A percentile compares a stretch with the other conserved stretches of the same genome.
Conservation (phyloP, 2,888 invertebrate genomes). For the Steromphala cineraria region DNA sequence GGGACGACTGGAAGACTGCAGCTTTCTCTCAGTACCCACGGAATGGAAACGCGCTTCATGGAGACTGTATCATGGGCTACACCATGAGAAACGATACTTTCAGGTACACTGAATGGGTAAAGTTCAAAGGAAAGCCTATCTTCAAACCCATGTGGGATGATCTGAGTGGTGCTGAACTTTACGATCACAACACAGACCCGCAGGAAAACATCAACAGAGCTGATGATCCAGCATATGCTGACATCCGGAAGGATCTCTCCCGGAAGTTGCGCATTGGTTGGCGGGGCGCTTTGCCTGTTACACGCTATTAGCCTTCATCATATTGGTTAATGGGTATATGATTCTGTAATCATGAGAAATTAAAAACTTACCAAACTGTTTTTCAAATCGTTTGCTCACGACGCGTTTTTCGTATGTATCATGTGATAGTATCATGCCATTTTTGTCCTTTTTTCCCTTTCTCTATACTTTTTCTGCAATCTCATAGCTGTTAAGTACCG, state of each 20-base stretch:
- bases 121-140: slow-evolving; percentile 29
- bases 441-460: too few relatives aligned
- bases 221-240: slow-evolving; percentile 60
- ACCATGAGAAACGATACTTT: slow-evolving; percentile 45
- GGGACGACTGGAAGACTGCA: slow-evolving; percentile 15
- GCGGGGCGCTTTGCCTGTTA: slow-evolving; percentile 28
- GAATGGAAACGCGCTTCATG: not conserved
- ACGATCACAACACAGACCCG: slow-evolving; percentile 44
- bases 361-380: too few relatives aligned
- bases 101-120: slow-evolving; percentile 56
- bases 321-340: too few relatives aligned
- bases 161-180: slow-evolving; percentile 38
- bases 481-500: too few relatives aligned
- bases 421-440: too few relatives aligned
- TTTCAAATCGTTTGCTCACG: too few relatives aligned
- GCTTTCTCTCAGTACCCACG: slow-evolving; percentile 33
- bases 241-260: slow-evolving; percentile 42
- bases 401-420: too few relatives aligned
- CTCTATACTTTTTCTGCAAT: too few relatives aligned
- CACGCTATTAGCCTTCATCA: too few relatives aligned
- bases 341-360: too few relatives aligned
- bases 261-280: slow-evolving; percentile 51
- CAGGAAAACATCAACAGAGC: slow-evolving; percentile 45
- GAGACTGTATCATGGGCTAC: slow-evolving; percentile 45
- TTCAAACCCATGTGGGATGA: slow-evolving; percentile 39